phyloP scores from a whole-genome alignment of 2,888 invertebrate species.

The Tuta absoluta region DNA sequence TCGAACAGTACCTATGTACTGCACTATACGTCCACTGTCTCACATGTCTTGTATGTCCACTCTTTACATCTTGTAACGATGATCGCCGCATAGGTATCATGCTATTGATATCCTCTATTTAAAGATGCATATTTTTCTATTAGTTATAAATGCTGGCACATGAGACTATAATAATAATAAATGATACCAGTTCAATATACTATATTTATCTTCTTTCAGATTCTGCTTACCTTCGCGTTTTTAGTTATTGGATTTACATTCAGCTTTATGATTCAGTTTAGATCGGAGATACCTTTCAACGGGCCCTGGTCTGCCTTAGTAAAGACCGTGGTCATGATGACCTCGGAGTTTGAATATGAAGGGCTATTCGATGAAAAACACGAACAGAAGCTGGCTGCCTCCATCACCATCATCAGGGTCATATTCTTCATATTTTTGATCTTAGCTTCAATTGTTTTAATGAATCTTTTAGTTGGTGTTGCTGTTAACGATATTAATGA shows the following conservation, averaged over 20 bases:
- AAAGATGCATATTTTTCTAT: too few relatives aligned
- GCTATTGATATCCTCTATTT: too few relatives aligned
- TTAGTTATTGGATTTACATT: constrained; percentile 80
- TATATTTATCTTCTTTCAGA: constrained; percentile 60
- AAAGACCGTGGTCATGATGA: constrained; percentile 83
- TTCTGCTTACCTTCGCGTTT: constrained; percentile 72
- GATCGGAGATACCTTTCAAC: constrained; percentile 72
- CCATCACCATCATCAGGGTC: constrained; percentile 68
- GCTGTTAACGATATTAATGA: constrained; percentile 82
- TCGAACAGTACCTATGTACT: too few relatives aligned
- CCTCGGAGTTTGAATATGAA: constrained; percentile 80
- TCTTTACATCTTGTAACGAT: too few relatives aligned
- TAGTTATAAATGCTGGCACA: too few relatives aligned
- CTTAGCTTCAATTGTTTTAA: constrained; percentile 80
- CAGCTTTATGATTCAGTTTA: constrained; percentile 81
- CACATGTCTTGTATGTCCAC: too few relatives aligned
- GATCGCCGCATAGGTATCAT: too few relatives aligned
- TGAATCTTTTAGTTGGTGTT: constrained; percentile 82
- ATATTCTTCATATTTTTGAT: constrained; percentile 79
- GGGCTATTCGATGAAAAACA: constrained; percentile 73
- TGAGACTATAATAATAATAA: too few relatives aligned
- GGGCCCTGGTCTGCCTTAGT: constrained; percentile 77
- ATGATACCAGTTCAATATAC: not conserved
- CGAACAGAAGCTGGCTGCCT: constrained; percentile 61
- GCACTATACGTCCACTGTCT: too few relatives aligned